Evolutionary conservation across 2,113 vertebrate species (phyloP).

Genomic region (Cavia aperea): DNA sequence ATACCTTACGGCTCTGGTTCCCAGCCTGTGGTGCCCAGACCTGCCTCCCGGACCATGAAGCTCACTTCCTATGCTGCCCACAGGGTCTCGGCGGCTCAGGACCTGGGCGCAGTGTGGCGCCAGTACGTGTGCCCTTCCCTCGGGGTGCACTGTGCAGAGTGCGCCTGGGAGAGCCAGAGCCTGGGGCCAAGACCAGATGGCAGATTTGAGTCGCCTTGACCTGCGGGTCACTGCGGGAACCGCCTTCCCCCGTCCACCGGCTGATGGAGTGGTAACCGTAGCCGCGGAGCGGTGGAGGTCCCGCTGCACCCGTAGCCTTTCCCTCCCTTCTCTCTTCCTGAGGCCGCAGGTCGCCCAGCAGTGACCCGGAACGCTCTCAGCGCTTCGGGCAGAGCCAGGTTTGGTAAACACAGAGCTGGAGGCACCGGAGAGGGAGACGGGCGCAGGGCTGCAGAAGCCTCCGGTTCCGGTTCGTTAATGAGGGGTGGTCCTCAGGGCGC

Average conservation of each 20-base stretch:
- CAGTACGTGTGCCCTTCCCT: neutral
- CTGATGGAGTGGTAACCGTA: slow-evolving; percentile 57
- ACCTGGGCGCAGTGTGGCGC: neutral
- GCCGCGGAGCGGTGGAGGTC: slow-evolving; percentile 26
- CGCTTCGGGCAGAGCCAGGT: slow-evolving; percentile 28
- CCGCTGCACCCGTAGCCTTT: neutral
- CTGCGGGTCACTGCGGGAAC: slow-evolving; percentile 46
- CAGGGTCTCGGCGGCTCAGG: neutral
- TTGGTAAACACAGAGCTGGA: slow-evolving; percentile 47
- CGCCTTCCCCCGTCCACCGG: slow-evolving; percentile 63
- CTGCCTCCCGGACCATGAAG: neutral
- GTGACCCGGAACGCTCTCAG: slow-evolving; percentile 57
- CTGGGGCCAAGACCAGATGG: slow-evolving; percentile 69
- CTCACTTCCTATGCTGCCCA: neutral
- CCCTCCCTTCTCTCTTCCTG: slow-evolving; percentile 40
- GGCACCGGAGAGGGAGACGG: neutral
- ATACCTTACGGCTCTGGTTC: neutral
- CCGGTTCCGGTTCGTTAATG: neutral
- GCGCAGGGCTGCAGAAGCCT: neutral
- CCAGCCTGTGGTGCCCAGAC: neutral
- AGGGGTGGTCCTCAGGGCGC: neutral
- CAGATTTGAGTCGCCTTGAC: slow-evolving; percentile 71
- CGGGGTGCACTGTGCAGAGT: neutral
- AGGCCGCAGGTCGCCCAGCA: slow-evolving; percentile 28
- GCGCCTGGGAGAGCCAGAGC: neutral